These are phyloP conservation scores for Stenoptilia bipunctidactyla DNA, from an alignment of 2,888 invertebrate species.

Conservation along the genomic window DNA sequence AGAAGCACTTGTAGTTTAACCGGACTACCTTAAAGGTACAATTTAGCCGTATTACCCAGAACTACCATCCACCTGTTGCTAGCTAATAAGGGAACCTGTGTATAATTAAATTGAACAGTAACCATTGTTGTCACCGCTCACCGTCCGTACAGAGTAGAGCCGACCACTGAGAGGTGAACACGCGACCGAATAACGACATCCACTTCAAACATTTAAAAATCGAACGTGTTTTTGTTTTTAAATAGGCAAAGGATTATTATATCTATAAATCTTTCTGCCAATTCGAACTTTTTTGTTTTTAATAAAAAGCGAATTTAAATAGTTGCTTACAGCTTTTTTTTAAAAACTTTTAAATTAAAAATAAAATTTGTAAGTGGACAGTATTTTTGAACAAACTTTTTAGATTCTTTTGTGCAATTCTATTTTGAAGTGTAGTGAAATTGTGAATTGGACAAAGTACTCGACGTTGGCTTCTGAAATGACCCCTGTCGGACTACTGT, in stretches of 20 bases:
- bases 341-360: conserved; percentile 9
- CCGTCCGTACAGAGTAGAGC: conserved; percentile 36
- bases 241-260: too few species aligned
- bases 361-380: conserved; percentile 8
- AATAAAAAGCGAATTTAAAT: too few species aligned
- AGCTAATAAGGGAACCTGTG: conserved; percentile 35
- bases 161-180: conserved; percentile 31
- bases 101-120: conserved; percentile 45
- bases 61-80: conserved; percentile 47
- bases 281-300: too few species aligned
- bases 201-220: too few species aligned
- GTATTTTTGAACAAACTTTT: conserved; percentile 13
- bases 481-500: conserved; percentile 73
- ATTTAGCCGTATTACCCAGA: too few species aligned
- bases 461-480: conserved; percentile 31
- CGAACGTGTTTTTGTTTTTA: too few species aligned
- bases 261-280: too few species aligned
- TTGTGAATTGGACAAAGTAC: conserved; percentile 2
- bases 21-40: too few species aligned
- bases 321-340: neutral
- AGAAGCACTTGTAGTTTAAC: too few species aligned
- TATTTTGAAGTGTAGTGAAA: conserved; percentile 1
- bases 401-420: conserved; percentile 2
- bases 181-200: neutral
- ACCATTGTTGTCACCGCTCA: conserved; percentile 53